phyloP scores from a whole-genome alignment of 2,888 invertebrate genomes.

The Agapostemon virescens region DNA sequence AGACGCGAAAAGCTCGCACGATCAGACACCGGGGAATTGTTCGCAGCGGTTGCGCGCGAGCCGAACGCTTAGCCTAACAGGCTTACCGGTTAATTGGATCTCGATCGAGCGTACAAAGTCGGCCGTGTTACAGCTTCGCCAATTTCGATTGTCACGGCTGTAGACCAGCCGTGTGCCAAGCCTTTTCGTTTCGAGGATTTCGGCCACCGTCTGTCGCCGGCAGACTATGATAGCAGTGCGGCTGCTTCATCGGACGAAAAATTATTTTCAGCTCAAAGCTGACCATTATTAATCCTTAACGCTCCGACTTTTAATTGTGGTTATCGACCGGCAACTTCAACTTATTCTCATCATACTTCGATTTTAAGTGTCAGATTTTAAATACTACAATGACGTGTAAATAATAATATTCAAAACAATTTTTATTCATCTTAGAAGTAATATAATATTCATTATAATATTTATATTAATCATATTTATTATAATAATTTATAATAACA shows the following conservation, averaged over 20 bases:
- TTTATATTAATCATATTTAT: too few relatives aligned
- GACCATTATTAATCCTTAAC: too few relatives aligned
- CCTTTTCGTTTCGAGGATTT: background rate
- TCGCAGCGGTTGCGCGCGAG: slow-evolving; percentile 44
- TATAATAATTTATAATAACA: too few relatives aligned
- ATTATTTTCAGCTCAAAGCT: background rate
- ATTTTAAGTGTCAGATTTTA: too few relatives aligned
- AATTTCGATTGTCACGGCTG: slow-evolving; percentile 24
- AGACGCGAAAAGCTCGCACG: slow-evolving; percentile 41
- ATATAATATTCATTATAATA: too few relatives aligned
- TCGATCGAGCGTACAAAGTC: slow-evolving; percentile 54
- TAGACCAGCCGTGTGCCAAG: background rate
- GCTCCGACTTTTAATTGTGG: too few relatives aligned
- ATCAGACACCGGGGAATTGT: slow-evolving; percentile 54
- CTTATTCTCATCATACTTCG: too few relatives aligned
- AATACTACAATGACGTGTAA: too few relatives aligned
- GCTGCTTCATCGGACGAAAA: background rate
- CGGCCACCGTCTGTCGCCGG: background rate
- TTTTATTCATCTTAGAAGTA: too few relatives aligned
- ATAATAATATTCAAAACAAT: too few relatives aligned
- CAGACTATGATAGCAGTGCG: background rate
- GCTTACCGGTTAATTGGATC: slow-evolving; percentile 63
- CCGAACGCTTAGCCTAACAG: slow-evolving; percentile 58
- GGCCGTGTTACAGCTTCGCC: slow-evolving; percentile 34
- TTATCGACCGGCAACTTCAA: too few relatives aligned